These are phyloP conservation scores for Gonatopus flavifemur DNA, from an alignment of 1,140 invertebrate species.

Conservation along the genomic window DNA sequence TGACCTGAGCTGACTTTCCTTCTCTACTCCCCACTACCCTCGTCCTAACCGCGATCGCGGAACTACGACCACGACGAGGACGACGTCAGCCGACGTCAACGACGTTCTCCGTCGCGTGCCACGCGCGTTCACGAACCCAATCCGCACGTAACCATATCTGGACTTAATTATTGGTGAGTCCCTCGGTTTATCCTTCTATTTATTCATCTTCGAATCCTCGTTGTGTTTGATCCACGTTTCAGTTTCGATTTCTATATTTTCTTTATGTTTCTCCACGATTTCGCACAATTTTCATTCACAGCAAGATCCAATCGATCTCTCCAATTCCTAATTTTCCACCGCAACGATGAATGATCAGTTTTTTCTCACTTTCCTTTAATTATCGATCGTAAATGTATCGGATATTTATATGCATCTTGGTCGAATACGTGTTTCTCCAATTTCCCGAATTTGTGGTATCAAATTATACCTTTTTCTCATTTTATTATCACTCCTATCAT, in stretches of 20 bases:
- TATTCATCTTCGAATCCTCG: not conserved
- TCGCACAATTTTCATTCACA: too few species aligned
- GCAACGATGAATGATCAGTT: too few species aligned
- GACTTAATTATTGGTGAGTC: slow-evolving; percentile 60
- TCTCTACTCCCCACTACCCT: slow-evolving; percentile 4
- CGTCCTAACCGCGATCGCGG: slow-evolving; percentile 13
- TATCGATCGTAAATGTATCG: too few species aligned
- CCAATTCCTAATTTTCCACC: too few species aligned
- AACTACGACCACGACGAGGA: slow-evolving; percentile 18
- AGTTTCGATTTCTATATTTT: not conserved
- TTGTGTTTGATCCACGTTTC: too few species aligned
- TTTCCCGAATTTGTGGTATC: too few species aligned
- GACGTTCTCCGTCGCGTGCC: slow-evolving; percentile 54
- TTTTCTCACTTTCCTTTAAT: too few species aligned
- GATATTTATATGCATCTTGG: too few species aligned
- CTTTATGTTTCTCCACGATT: not conserved
- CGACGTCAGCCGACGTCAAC: slow-evolving; percentile 40
- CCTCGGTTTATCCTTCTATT: not conserved
- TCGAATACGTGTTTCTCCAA: too few species aligned
- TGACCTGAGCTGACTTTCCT: slow-evolving; percentile 14
- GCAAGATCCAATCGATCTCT: too few species aligned
- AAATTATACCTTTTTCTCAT: too few species aligned
- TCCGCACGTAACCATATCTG: slow-evolving; percentile 49
- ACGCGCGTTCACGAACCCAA: slow-evolving; percentile 45
- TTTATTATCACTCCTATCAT: too few species aligned